Conservation (phyloP, 1,140 invertebrate species). For the Manduca sexta region DNA sequence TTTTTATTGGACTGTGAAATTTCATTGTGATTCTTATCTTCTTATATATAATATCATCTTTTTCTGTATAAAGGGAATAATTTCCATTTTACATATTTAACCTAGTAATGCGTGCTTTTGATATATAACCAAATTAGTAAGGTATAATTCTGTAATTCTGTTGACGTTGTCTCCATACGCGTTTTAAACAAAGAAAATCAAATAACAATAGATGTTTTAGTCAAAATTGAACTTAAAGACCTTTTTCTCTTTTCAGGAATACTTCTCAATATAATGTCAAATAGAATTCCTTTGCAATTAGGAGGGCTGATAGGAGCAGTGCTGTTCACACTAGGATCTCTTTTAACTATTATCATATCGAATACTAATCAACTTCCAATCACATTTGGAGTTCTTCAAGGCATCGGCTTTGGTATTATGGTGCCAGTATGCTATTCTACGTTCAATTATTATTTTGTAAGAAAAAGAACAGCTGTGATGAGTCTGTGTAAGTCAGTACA, state of each 20-base stretch:
- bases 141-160: too few species aligned
- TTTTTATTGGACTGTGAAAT: too few species aligned
- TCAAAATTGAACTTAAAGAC: background rate
- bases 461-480: conserved; percentile 75
- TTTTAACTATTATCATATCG: conserved; percentile 68
- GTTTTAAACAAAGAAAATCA: too few species aligned
- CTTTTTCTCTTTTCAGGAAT: conserved; percentile 63
- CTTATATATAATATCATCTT: too few species aligned
- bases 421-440: conserved; percentile 74
- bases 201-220: background rate
- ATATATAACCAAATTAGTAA: too few species aligned
- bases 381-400: conserved; percentile 75
- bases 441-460: conserved; percentile 76
- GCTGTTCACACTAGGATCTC: conserved; percentile 68
- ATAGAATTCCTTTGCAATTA: conserved; percentile 60
- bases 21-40: too few species aligned
- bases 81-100: too few species aligned
- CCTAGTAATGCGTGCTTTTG: too few species aligned
- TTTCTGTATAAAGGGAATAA: too few species aligned
- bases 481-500: conserved; percentile 76
- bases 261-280: conserved; percentile 72
- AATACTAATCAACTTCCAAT: conserved; percentile 70
- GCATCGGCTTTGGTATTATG: conserved; percentile 75
- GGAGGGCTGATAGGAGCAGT: conserved; percentile 72
- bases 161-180: too few species aligned